phyloP scores from a whole-genome alignment of 2,113 vertebrate species.

The Galemys pyrenaicus region DNA sequence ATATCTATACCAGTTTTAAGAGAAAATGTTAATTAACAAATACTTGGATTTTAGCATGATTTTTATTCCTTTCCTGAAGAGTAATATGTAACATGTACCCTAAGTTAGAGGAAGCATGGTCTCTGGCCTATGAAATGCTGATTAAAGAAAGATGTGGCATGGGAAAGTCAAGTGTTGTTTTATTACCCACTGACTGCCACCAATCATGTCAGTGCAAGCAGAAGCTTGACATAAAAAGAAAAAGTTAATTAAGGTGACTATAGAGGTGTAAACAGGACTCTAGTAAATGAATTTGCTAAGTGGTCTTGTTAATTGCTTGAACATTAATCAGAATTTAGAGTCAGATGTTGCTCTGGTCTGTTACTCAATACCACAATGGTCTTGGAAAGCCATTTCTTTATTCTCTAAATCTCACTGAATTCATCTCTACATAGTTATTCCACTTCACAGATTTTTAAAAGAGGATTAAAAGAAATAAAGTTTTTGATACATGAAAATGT shows the following conservation, averaged over 20 bases:
- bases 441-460: not conserved
- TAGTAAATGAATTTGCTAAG: slow-evolving; percentile 66
- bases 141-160: not conserved
- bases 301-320: slow-evolving; percentile 58
- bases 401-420: not conserved
- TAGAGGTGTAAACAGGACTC: slow-evolving; percentile 49
- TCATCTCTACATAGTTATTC: not conserved
- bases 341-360: slow-evolving; percentile 45
- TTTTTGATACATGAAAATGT: not conserved
- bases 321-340: slow-evolving; percentile 66
- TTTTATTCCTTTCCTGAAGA: not conserved
- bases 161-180: slow-evolving; percentile 1
- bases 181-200: not conserved
- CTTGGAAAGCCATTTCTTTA: slow-evolving; percentile 13
- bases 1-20: not conserved
- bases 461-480: not conserved
- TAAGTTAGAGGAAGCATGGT: not conserved
- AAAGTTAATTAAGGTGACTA: slow-evolving; percentile 64
- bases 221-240: slow-evolving; percentile 41
- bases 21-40: not conserved
- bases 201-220: slow-evolving; percentile 33
- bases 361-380: not conserved
- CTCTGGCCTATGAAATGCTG: not conserved
- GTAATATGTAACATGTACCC: not conserved
- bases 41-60: not conserved